These are phyloP conservation scores for Coryphaenoides rupestris DNA, from an alignment of 2,113 vertebrate species.

Conservation along the genomic window DNA sequence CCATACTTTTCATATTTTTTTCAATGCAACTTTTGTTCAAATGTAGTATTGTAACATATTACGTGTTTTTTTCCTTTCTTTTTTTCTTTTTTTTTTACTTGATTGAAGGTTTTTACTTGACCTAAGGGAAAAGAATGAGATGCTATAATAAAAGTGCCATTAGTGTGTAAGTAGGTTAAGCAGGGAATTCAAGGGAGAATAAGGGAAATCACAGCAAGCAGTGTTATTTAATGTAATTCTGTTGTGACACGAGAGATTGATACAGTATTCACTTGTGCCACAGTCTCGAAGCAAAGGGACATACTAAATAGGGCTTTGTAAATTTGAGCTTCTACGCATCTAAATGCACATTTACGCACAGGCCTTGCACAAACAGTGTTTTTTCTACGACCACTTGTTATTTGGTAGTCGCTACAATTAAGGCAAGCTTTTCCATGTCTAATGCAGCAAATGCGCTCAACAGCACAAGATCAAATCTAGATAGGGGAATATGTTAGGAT, in stretches of 20 bases:
- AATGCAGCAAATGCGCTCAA: conserved; percentile 30
- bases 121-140: conserved; percentile 51
- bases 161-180: conserved; percentile 51
- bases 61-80: too few relatives aligned
- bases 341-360: conserved; percentile 62
- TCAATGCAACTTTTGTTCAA: conserved; percentile 71
- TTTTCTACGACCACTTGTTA: conserved; percentile 56
- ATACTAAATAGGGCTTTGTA: conserved; percentile 43
- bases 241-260: conserved; percentile 45
- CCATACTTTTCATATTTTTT: conserved; percentile 70
- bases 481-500: conserved; percentile 40
- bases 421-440: conserved; percentile 24
- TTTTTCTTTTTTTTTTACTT: conserved; percentile 65
- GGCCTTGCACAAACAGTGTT: conserved; percentile 58
- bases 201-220: conserved; percentile 57
- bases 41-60: conserved; percentile 38
- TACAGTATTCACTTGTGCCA: conserved; percentile 55
- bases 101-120: conserved; percentile 72
- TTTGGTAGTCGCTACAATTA: conserved; percentile 37
- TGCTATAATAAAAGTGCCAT: conserved; percentile 20
- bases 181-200: conserved; percentile 62
- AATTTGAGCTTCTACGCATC: conserved; percentile 33
- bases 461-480: conserved; percentile 43
- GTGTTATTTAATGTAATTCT: conserved; percentile 60
- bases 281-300: conserved; percentile 36